These are phyloP conservation scores for Chymomyza fuscimana DNA, from an alignment of 2,888 invertebrate species.

Conservation along the genomic window DNA sequence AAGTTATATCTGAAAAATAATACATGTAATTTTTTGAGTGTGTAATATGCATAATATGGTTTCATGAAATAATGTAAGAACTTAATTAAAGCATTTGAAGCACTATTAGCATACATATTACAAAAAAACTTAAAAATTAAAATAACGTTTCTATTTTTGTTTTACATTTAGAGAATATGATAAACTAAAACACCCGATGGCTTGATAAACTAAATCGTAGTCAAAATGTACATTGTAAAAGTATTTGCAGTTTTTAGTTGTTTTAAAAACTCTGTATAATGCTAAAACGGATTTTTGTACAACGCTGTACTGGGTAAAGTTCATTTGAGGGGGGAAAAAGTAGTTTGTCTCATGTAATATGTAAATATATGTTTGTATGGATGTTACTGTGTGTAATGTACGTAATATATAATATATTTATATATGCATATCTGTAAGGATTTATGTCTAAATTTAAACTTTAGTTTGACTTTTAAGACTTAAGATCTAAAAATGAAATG, in stretches of 20 bases:
- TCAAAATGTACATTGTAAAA: constrained; percentile 55
- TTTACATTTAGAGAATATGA: constrained; percentile 33
- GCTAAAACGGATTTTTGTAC: constrained; percentile 31
- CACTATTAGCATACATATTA: constrained; percentile 33
- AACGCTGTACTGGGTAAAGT: constrained; percentile 19
- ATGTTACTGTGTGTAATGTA: background rate
- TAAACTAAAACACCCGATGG: constrained; percentile 64
- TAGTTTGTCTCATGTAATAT: background rate
- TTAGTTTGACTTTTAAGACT: constrained; percentile 71
- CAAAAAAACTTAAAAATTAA: constrained; percentile 64
- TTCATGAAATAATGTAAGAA: constrained; percentile 17
- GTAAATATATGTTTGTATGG: background rate
- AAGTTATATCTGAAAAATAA: constrained; percentile 28
- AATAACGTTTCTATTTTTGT: constrained; percentile 52
- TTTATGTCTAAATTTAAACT: constrained; percentile 38
- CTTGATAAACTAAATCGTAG: constrained; percentile 64
- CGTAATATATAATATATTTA: constrained; percentile 33
- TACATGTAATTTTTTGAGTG: constrained; percentile 20
- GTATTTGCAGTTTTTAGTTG: constrained; percentile 16
- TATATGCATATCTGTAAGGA: constrained; percentile 20
- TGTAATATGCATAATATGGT: constrained; percentile 30
- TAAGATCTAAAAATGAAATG: constrained; percentile 44
- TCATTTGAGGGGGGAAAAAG: background rate
- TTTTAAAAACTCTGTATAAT: constrained; percentile 11
- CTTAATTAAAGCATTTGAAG: constrained; percentile 46